phyloP scores from a whole-genome alignment of 2,888 invertebrate genomes.

The Agonopterix subpropinquella region DNA sequence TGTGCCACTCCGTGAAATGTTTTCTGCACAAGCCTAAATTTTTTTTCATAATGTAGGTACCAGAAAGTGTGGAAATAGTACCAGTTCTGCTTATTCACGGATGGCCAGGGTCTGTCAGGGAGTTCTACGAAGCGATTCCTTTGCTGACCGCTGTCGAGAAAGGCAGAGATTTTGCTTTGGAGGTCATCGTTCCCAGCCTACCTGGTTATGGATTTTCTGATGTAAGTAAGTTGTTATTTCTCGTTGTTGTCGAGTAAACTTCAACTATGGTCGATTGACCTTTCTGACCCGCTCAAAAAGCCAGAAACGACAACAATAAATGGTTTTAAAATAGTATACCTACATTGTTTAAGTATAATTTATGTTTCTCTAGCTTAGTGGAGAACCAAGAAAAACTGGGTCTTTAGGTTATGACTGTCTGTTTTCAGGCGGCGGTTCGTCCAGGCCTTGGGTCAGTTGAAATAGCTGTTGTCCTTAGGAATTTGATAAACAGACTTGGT shows the following conservation, averaged over 20 bases:
- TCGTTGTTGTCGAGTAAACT: too few species aligned
- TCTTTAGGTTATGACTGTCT: too few species aligned
- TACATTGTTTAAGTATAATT: too few species aligned
- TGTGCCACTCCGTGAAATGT: too few species aligned
- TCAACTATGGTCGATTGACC: too few species aligned
- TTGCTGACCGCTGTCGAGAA: constrained; percentile 59
- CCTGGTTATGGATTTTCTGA: constrained; percentile 52
- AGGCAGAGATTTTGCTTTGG: constrained; percentile 66
- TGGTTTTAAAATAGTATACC: too few species aligned
- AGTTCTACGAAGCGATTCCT: constrained; percentile 81
- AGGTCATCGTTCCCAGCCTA: constrained; percentile 57
- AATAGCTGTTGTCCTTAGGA: constrained; percentile 70
- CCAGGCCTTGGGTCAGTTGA: constrained; percentile 69
- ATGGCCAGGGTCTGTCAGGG: constrained; percentile 84
- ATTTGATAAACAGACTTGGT: constrained; percentile 79
- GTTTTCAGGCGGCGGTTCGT: constrained; percentile 57
- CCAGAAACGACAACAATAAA: too few species aligned
- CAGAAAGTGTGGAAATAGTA: constrained; percentile 40
- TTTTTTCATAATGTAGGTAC: constrained; percentile 9
- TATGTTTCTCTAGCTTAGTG: too few species aligned
- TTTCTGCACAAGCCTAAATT: background rate
- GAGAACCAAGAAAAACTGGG: too few species aligned
- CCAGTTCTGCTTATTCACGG: constrained; percentile 82
- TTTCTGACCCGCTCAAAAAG: too few species aligned
- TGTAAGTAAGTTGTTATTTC: constrained; percentile 15